Evolutionary conservation across 2,888 invertebrate genomes (phyloP).

Genomic region (Dicycla oo): DNA sequence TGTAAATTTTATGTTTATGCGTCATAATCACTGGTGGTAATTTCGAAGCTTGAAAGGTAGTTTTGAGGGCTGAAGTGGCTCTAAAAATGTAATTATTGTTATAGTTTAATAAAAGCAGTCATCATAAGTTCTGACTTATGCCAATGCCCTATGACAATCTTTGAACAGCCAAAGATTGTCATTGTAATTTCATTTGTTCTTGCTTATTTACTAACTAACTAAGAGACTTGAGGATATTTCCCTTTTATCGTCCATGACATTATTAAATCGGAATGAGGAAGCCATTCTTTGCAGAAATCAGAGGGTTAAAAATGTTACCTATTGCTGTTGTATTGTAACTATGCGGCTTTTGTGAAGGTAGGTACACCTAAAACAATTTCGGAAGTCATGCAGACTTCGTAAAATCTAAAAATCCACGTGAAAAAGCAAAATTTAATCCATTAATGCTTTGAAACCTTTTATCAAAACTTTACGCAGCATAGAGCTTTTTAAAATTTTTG

Average conservation of each 20-base stretch:
- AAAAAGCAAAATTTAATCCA: conserved; percentile 58
- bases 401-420: conserved; percentile 46
- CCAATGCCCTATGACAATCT: neutral
- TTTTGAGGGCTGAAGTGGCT: neutral
- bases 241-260: no score
- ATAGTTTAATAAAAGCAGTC: neutral
- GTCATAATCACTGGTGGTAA: conserved; percentile 40
- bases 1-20: conserved; percentile 53
- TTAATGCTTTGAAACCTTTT: conserved; percentile 57
- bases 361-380: conserved; percentile 31
- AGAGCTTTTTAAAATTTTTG: conserved; percentile 31
- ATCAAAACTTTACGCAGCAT: conserved; percentile 50
- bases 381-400: conserved; percentile 36
- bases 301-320: neutral
- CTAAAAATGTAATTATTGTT: conserved; percentile 3
- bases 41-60: conserved; percentile 19
- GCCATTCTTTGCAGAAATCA: neutral
- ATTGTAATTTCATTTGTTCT: neutral
- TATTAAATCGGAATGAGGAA: neutral
- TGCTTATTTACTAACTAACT: no score
- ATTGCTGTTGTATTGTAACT: conserved; percentile 16
- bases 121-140: neutral
- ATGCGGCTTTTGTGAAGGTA: conserved; percentile 18
- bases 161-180: neutral
- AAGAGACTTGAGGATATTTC: no score